These are phyloP conservation scores for Chrosomus eos DNA, from an alignment of 2,797 vertebrate genomes.

Conservation along the genomic window DNA sequence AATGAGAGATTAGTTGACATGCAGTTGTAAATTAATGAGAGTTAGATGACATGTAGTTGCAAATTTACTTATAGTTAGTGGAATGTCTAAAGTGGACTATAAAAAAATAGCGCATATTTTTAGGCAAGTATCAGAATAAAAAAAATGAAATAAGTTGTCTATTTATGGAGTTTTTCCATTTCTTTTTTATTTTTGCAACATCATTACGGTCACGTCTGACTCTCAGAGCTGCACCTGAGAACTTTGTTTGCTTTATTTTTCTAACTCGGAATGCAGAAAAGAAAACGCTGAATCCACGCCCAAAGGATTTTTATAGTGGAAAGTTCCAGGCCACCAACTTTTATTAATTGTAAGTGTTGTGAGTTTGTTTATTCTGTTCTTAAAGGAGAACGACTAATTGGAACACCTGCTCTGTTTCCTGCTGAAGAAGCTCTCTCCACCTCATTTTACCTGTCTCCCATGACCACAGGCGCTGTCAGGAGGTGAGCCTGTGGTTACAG, in stretches of 20 bases:
- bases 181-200: neutral
- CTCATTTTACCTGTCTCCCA: slow-evolving; percentile 29
- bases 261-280: slow-evolving; percentile 32
- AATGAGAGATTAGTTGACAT: too few species aligned
- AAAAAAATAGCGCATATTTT: neutral
- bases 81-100: too few species aligned
- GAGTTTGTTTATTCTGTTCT: slow-evolving; percentile 35
- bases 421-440: slow-evolving; percentile 36
- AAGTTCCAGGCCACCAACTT: slow-evolving; percentile 43
- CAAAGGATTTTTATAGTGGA: slow-evolving; percentile 31
- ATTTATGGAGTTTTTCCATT: neutral
- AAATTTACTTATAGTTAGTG: too few species aligned
- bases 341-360: slow-evolving; percentile 38
- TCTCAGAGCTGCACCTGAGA: neutral
- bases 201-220: neutral
- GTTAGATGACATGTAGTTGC: too few species aligned
- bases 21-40: too few species aligned
- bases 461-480: slow-evolving; percentile 36
- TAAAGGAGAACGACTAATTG: slow-evolving; percentile 39
- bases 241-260: neutral
- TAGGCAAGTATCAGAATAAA: neutral
- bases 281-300: slow-evolving; percentile 36
- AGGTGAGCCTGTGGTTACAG: slow-evolving; percentile 29
- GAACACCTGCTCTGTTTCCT: slow-evolving; percentile 44
- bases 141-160: neutral